Base-by-base conservation (phyloP, 2,797 vertebrate genomes). In the Platyrinchus mystaceus region DNA sequence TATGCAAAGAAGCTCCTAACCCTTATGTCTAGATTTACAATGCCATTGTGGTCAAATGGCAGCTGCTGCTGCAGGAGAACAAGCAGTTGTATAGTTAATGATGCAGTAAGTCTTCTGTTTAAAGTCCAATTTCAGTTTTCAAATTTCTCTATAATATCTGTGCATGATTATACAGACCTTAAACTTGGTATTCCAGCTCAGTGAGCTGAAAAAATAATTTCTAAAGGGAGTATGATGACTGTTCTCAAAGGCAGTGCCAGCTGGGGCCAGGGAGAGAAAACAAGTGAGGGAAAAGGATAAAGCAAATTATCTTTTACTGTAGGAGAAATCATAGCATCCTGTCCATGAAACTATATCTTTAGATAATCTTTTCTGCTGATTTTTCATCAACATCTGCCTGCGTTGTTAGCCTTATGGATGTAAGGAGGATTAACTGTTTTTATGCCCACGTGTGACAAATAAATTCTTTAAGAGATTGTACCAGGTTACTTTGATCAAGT, bases 171-270 rank as follows among this genome's bases (percentile, higher is more conserved):
- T 84, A 84, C 88, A 80, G 91, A 64, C 70, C 70, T 94, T 92
- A 88, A 84, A 93, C 64, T 91, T 93, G 73, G 91, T 63, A 79
- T 90, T 94, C 59, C 85, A 87, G 95, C 73, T 94, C 94, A 93
- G 63, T 66, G 76, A 89, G 36, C 91, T 83, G 91, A 81, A 93
- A 89, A 93, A 67, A 86, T 69, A 41, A 81, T 94, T 78, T 90
- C 76, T 63, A 41, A 82, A 85, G 79, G 67, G 71, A 89, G 50
- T 79, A n/a, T 93, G 81, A 91, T 91, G 79, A 47, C 62, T 82
- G 69, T 59, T 53, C 63, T 93, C n/a, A 81, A 59, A 95, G 59
- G 50, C 76, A 75, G 46, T 89, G 84, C 84, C 92, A 97, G 44
- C 84, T 97, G 86, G 49, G 70, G 43, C 74, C 77, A 60, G 88